A percentile compares a stretch with the other conserved stretches of the same genome.
Conservation (phyloP, 2,888 invertebrate species). For the Platycnemis pennipes region DNA sequence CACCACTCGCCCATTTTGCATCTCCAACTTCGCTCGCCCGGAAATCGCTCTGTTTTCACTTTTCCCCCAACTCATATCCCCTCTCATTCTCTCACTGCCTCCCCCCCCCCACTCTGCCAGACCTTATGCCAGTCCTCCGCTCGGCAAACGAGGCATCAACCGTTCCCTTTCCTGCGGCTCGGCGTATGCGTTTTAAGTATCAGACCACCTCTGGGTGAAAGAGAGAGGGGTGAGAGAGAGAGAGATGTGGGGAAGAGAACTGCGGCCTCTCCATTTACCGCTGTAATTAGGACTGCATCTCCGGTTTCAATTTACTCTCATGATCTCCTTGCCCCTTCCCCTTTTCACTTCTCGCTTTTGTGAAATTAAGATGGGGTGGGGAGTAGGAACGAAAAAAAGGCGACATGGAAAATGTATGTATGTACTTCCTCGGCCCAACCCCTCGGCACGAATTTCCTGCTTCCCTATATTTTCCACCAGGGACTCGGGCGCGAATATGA, state of each 20-base stretch:
- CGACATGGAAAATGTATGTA: too few relatives aligned
- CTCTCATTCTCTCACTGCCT: neutral
- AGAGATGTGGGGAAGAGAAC: neutral
- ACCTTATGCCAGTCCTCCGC: neutral
- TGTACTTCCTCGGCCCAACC: too few relatives aligned
- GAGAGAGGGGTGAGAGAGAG: neutral
- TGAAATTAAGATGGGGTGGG: neutral
- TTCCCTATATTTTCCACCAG: neutral
- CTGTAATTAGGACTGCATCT: slow-evolving; percentile 36
- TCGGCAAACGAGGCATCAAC: neutral
- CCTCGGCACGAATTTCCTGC: too few relatives aligned
- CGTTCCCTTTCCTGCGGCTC: neutral
- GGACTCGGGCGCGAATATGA: neutral
- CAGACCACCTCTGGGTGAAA: neutral
- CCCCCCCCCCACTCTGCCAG: neutral
- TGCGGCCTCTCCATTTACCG: neutral
- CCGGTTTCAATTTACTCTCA: slow-evolving; percentile 19
- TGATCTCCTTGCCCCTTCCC: neutral
- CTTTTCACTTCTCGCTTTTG: neutral
- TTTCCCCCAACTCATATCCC: neutral
- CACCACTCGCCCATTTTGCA: neutral
- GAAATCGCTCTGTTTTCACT: neutral
- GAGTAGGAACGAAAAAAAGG: neutral
- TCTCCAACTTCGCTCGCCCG: neutral
- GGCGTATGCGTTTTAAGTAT: neutral